Percentiles rank a stretch among this genome's conserved stretches.
These are phyloP conservation scores for Podabrus alpinus DNA, from an alignment of 2,888 invertebrate genomes.

Conservation along the genomic window DNA sequence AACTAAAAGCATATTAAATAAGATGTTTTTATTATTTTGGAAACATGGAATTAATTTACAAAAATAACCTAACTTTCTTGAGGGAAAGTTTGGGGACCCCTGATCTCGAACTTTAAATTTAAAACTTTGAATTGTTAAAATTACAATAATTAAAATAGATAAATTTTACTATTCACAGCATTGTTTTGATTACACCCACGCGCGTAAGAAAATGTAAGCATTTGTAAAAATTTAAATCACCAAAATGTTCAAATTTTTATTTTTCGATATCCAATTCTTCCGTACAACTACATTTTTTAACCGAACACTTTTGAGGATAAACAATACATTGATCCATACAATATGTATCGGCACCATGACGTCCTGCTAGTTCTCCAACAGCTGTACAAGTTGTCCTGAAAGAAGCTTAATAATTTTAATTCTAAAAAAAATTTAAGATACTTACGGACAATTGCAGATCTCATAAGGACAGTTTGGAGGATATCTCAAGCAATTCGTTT, in stretches of 20 bases:
- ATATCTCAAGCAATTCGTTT: slow-evolving; percentile 82
- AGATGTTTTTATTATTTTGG: not conserved
- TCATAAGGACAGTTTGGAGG: slow-evolving; percentile 82
- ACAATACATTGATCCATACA: slow-evolving; percentile 87
- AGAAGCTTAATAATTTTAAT: not conserved
- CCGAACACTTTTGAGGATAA: slow-evolving; percentile 61
- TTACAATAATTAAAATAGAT: not conserved
- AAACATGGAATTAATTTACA: not conserved
- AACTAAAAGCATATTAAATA: not conserved
- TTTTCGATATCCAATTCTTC: slow-evolving; percentile 5
- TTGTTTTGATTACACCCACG: not conserved
- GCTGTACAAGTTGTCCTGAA: slow-evolving; percentile 81
- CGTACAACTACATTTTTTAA: slow-evolving; percentile 22
- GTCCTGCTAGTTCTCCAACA: slow-evolving; percentile 73
- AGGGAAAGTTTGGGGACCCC: not conserved
- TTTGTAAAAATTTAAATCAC: not conserved
- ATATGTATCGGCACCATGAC: slow-evolving; percentile 78
- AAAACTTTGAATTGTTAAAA: not conserved
- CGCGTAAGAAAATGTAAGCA: not conserved
- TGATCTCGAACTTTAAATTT: not conserved
- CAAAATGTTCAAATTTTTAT: not conserved
- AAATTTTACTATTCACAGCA: slow-evolving; percentile 3
- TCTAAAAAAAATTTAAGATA: slow-evolving; percentile 41
- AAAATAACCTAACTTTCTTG: not conserved
- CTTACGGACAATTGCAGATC: slow-evolving; percentile 84